Percentiles rank a stretch among this genome's conserved stretches.
Conservation (phyloP, 2,113 vertebrate genomes). For the Spea bombifrons region DNA sequence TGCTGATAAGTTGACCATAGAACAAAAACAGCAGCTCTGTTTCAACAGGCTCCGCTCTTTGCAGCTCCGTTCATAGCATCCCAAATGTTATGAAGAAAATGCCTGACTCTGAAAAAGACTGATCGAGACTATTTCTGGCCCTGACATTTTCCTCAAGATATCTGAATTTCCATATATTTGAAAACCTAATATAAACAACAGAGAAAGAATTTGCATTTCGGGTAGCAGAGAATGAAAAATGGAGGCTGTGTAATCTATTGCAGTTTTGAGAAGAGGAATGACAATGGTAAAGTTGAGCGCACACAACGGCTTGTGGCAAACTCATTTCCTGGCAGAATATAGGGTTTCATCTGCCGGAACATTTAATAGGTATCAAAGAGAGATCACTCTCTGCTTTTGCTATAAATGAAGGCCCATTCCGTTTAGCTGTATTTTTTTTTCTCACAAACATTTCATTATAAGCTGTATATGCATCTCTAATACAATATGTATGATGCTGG, state of each 20-base stretch:
- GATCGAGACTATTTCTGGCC: conserved; percentile 66
- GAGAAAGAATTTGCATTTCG: conserved; percentile 75
- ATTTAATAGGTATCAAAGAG: conserved; percentile 76
- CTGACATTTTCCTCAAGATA: conserved; percentile 77
- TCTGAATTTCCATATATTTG: conserved; percentile 82
- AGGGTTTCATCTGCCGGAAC: conserved; percentile 75
- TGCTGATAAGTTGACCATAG: not conserved
- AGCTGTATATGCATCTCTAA: conserved; percentile 68
- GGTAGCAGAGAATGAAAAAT: conserved; percentile 80
- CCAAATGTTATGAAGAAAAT: conserved; percentile 54
- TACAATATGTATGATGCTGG: conserved; percentile 68
- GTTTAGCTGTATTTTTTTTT: conserved; percentile 57
- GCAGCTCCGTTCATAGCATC: conserved; percentile 19
- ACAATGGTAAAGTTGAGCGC: conserved; percentile 65
- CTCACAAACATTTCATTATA: conserved; percentile 69
- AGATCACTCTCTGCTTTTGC: conserved; percentile 65
- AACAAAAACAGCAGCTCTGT: not conserved
- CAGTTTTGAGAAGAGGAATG: conserved; percentile 69
- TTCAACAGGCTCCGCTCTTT: conserved; percentile 19
- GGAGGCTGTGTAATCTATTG: conserved; percentile 71
- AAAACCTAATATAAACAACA: conserved; percentile 84
- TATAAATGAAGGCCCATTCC: conserved; percentile 54
- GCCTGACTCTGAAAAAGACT: conserved; percentile 64
- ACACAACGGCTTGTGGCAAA: conserved; percentile 68
- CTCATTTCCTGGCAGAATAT: conserved; percentile 77